Evolutionary conservation across 37 sponge, comb jelly and placozoan genomes (phyloP).

Genomic region (Oscarella lobularis): DNA sequence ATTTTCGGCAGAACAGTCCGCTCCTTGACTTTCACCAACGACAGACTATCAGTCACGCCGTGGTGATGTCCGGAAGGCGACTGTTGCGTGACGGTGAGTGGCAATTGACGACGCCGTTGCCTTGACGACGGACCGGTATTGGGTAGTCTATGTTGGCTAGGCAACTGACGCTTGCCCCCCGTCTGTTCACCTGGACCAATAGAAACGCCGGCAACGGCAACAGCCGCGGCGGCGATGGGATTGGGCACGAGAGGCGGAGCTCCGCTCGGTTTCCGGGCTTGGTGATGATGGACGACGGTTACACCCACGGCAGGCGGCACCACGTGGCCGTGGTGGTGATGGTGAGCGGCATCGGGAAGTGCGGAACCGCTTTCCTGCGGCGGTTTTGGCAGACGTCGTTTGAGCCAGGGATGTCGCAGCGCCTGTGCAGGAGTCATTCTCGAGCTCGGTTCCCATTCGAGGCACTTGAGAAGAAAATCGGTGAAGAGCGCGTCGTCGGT

Average conservation of each 20-base stretch:
- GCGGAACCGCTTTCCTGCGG: conserved; percentile 19
- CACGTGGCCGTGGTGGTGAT: conserved; percentile 17
- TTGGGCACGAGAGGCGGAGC: conserved; percentile 16
- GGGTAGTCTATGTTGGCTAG: not conserved
- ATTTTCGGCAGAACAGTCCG: not conserved
- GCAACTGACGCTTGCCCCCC: no score
- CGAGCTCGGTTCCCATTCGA: conserved; percentile 52
- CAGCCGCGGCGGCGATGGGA: not conserved
- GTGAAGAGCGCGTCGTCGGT: conserved; percentile 76
- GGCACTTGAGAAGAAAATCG: conserved; percentile 58
- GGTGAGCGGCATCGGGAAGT: conserved; percentile 1
- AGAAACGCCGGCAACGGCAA: not conserved
- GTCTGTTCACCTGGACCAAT: no score
- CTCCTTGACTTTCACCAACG: not conserved
- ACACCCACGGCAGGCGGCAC: conserved; percentile 24
- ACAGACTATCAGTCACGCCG: no score
- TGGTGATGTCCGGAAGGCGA: not conserved
- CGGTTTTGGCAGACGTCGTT: conserved; percentile 20
- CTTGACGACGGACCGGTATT: not conserved
- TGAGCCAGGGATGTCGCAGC: conserved; percentile 68
- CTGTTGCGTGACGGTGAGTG: not conserved
- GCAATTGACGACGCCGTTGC: not conserved
- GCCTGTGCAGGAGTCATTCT: conserved; percentile 65
- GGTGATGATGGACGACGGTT: conserved; percentile 9
- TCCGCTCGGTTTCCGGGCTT: conserved; percentile 16